Conservation (phyloP, 1,140 invertebrate species). For the Maconellicoccus hirsutus region DNA sequence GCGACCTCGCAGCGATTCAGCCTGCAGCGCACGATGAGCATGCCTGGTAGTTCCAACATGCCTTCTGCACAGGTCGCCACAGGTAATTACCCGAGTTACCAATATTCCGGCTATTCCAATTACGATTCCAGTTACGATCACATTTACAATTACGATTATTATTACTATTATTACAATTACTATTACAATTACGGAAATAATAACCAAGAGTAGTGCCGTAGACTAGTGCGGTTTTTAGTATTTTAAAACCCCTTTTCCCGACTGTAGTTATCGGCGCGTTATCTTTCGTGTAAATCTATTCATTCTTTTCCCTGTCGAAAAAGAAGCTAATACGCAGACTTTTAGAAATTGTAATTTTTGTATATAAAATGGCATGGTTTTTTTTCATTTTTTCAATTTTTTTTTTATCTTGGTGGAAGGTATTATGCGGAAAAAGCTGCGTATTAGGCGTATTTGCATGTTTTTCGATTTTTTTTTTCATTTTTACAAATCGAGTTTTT, state of each 20-base stretch:
- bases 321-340: no score
- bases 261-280: no score
- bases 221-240: no score
- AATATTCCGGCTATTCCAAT: no score
- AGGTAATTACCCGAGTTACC: neutral
- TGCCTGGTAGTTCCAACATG: slow-evolving; percentile 43
- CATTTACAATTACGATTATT: neutral
- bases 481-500: neutral
- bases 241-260: no score
- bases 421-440: neutral
- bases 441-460: neutral
- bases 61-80: neutral
- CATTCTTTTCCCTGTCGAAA: no score
- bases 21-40: slow-evolving; percentile 48
- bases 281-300: no score
- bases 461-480: neutral
- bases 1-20: slow-evolving; percentile 16
- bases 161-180: neutral
- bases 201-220: no score
- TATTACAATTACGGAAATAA: no score
- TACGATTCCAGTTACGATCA: neutral
- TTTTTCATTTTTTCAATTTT: neutral
- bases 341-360: no score
- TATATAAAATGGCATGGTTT: neutral
- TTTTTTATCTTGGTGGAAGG: neutral